A percentile compares a stretch with the other conserved stretches of the same genome.
These are phyloP conservation scores for Trachythela sp. DNA, from an alignment of 64 coral and sea anemone genomes.

Conservation along the genomic window DNA sequence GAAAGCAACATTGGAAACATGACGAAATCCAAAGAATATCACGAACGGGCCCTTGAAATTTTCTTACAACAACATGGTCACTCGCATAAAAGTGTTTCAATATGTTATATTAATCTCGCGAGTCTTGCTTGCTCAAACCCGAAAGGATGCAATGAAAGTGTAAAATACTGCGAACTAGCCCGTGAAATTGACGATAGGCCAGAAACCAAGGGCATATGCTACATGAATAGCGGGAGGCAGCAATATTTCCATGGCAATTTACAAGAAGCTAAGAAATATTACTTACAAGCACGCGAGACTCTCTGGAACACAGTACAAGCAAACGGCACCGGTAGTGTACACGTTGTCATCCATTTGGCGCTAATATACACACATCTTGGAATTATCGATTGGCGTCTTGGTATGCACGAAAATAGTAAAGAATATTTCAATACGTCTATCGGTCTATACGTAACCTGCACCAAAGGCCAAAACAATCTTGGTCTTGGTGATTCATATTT, in stretches of 20 bases:
- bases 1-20: background rate
- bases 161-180: background rate
- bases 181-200: background rate
- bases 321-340: too few species aligned
- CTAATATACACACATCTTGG: background rate
- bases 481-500: background rate
- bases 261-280: background rate
- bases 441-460: background rate
- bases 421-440: background rate
- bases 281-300: background rate
- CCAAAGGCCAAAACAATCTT: background rate
- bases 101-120: background rate
- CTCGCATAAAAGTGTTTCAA: background rate
- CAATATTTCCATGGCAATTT: background rate
- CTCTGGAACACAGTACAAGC: background rate
- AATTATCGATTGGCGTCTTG: background rate
- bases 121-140: background rate
- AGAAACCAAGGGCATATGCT: background rate
- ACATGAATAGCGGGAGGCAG: background rate
- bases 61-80: background rate
- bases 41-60: background rate
- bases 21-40: background rate
- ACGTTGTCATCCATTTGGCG: background rate
- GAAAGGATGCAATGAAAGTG: background rate
- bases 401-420: background rate